Base-by-base conservation (phyloP, 2,888 invertebrate species). In the Heliconius ismenius region DNA sequence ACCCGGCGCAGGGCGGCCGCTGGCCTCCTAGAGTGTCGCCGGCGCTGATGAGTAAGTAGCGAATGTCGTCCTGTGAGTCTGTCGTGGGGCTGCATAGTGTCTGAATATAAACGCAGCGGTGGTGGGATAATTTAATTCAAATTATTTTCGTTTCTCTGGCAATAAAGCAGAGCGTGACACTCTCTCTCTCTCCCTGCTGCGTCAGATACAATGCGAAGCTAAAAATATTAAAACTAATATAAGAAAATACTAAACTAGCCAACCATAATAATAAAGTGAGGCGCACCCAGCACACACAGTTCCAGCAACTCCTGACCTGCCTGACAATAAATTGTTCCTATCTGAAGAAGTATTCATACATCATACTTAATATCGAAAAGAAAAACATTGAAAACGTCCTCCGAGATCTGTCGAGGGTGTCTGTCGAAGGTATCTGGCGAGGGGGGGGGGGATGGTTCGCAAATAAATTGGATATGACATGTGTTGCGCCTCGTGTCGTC, bases 381-480 rank as follows among this genome's bases (percentile, higher is more conserved):
- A 54, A 58, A 36, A 70, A 70, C 32, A 58, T 69, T 54, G 49
- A 69, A 32, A 69, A 69, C 28, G 32, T 54, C 54, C 54, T 28
- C 49, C 58, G 6, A 54, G 32, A 32, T 32, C 32, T 32, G 32
- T 32, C 32, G 32, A 32, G 7, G 32, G 32, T 32, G 6, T 28
- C 28, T 28, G 28, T 28, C 28, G 28, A 70, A 15, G 32, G 32
- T 72, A 39, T 28, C 54, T 28, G 21, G 6, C 28, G 36, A 54
- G 28, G 28, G 54, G 28, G 21, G 43, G 43, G 58, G 26, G 26
- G 26, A 2, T 24, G 60, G 36, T 21, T 62, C 11, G 11, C 62
- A 73, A 72, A 62, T 73, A 73, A 62, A 73, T 73, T 62, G 62
- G 21, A 62, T 73, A 26, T 39, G 24, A 73, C 62, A 62, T 39